Conservation (phyloP, 2,797 vertebrate species). For the Capromys pilorides region DNA sequence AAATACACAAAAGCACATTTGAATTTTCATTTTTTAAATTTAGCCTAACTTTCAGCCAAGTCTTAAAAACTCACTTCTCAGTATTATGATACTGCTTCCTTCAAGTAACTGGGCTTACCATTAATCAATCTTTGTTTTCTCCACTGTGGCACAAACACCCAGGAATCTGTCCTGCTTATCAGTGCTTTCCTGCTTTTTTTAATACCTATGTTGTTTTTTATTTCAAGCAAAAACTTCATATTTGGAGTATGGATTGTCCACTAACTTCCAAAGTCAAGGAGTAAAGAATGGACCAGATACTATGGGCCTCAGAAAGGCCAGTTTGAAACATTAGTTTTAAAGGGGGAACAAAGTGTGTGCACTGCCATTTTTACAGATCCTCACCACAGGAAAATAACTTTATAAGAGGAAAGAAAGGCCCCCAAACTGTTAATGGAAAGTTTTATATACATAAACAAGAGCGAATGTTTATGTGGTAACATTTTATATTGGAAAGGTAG, state of each 20-base stretch:
- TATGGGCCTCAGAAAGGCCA: neutral
- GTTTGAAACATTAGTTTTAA: neutral
- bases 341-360: neutral
- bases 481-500: neutral
- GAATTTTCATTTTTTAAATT: neutral
- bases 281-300: neutral
- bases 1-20: neutral
- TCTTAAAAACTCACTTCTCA: neutral
- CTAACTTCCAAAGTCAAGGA: neutral
- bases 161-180: neutral
- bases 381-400: slow-evolving; percentile 1
- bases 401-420: neutral
- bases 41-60: neutral
- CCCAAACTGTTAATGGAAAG: slow-evolving; percentile 19
- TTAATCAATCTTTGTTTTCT: neutral
- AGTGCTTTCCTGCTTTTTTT: neutral
- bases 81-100: neutral
- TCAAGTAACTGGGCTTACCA: neutral
- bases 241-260: neutral
- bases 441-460: slow-evolving; percentile 29
- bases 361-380: neutral
- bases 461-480: slow-evolving; percentile 5
- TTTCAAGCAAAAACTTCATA: slow-evolving; percentile 11
- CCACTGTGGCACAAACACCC: neutral
- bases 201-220: neutral